These are phyloP conservation scores for Anabacerthia variegaticeps DNA, from an alignment of 2,797 vertebrate species.

Conservation along the genomic window DNA sequence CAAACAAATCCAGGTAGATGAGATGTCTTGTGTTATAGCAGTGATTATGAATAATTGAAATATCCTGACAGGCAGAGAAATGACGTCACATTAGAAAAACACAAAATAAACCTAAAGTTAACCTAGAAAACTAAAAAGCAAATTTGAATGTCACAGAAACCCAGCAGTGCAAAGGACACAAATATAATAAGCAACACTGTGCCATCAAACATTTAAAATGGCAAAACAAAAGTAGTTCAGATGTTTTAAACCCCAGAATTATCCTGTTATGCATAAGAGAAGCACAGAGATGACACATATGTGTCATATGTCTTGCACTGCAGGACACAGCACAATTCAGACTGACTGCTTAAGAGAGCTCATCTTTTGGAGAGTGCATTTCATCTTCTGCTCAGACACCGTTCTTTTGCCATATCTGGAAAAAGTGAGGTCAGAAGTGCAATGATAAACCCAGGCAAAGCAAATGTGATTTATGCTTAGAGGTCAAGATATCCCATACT, in stretches of 20 bases:
- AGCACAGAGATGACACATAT: background rate
- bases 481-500: background rate
- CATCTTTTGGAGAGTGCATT: background rate
- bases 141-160: background rate
- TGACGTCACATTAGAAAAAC: background rate
- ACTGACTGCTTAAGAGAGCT: background rate
- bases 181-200: background rate
- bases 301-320: background rate
- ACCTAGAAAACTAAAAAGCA: background rate
- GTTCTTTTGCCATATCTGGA: background rate
- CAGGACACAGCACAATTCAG: background rate
- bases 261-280: background rate
- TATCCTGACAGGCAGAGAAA: background rate
- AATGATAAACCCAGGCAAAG: background rate
- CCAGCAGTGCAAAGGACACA: background rate
- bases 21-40: background rate
- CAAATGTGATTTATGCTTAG: background rate
- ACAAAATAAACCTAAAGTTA: background rate
- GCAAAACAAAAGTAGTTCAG: background rate
- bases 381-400: background rate
- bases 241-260: background rate
- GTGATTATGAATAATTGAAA: background rate
- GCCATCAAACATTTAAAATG: constrained; percentile 7
- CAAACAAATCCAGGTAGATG: background rate
- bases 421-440: background rate